A percentile compares a stretch with the other conserved stretches of the same genome.
Conservation (phyloP, 2,797 vertebrate species). For the Meda fulgida region DNA sequence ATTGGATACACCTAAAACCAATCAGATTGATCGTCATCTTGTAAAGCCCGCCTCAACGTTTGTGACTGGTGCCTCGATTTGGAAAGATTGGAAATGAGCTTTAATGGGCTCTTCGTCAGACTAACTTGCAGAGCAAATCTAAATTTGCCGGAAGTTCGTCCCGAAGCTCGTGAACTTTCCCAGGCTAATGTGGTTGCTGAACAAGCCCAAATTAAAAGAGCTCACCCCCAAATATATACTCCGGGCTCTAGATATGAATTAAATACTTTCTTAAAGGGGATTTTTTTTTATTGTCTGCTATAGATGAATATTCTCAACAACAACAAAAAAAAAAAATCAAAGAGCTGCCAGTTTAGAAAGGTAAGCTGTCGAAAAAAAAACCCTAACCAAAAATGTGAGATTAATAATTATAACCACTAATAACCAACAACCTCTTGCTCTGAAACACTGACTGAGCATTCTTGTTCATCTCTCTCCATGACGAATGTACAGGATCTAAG, state of each 20-base stretch:
- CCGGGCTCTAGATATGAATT: not conserved
- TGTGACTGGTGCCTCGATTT: too few relatives aligned
- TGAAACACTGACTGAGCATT: not conserved
- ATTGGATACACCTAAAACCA: too few relatives aligned
- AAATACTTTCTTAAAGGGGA: not conserved
- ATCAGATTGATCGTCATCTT: too few relatives aligned
- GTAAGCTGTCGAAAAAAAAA: not conserved
- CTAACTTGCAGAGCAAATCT: too few relatives aligned
- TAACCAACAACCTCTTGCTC: not conserved
- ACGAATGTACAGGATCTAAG: not conserved
- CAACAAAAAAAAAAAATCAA: not conserved
- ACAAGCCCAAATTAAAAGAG: not conserved
- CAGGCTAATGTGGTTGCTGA: too few relatives aligned
- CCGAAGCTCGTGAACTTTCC: too few relatives aligned
- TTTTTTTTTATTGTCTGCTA: not conserved
- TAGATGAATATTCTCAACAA: not conserved
- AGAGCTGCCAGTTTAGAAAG: not conserved
- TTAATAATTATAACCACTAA: not conserved
- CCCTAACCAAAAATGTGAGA: not conserved
- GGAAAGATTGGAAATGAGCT: too few relatives aligned
- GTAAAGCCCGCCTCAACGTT: too few relatives aligned
- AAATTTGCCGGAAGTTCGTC: too few relatives aligned
- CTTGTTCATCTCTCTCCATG: not conserved
- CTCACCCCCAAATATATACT: not conserved
- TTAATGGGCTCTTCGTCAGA: too few relatives aligned